Conservation (phyloP, 64 coral and sea anemone species). For the Platygyra sinensis region DNA sequence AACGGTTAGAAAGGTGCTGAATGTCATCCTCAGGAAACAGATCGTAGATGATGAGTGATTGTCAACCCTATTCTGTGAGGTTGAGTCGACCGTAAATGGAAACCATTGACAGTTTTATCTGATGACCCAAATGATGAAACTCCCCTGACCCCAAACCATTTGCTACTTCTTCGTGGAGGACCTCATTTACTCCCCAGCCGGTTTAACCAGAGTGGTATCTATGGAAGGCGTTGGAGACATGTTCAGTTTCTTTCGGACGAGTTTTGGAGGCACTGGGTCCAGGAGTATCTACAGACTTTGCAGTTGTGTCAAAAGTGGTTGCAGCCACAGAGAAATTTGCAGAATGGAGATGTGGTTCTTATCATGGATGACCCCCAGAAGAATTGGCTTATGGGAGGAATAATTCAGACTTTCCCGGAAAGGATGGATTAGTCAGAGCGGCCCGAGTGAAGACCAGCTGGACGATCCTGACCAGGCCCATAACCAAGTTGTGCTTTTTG, state of each 20-base stretch:
- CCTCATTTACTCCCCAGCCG: neutral
- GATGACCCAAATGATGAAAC: constrained; percentile 27
- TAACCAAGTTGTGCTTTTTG: constrained; percentile 1
- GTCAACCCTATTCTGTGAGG: constrained; percentile 31
- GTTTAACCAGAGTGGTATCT: constrained; percentile 33
- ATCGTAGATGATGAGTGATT: constrained; percentile 1
- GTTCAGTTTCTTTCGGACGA: neutral
- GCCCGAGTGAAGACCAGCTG: constrained; percentile 20
- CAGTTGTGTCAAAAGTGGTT: neutral
- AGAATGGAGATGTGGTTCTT: constrained; percentile 13
- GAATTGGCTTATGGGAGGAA: neutral
- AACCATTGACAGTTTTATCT: constrained; percentile 9
- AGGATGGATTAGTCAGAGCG: constrained; percentile 10
- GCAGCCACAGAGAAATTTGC: neutral
- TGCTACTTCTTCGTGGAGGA: constrained; percentile 14
- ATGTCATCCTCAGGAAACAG: constrained; percentile 3
- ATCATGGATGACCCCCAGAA: constrained; percentile 6
- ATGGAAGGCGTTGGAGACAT: constrained; percentile 6
- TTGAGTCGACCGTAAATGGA: neutral
- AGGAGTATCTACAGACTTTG: neutral
- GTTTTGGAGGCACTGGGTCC: too few relatives aligned
- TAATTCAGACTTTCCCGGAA: constrained; percentile 1
- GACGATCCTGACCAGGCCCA: constrained; percentile 9
- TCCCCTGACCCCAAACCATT: constrained; percentile 19
- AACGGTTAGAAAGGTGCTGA: constrained; percentile 14